phyloP scores from a whole-genome alignment of 2,113 vertebrate species.

The Leptobrachium ailaonicum region DNA sequence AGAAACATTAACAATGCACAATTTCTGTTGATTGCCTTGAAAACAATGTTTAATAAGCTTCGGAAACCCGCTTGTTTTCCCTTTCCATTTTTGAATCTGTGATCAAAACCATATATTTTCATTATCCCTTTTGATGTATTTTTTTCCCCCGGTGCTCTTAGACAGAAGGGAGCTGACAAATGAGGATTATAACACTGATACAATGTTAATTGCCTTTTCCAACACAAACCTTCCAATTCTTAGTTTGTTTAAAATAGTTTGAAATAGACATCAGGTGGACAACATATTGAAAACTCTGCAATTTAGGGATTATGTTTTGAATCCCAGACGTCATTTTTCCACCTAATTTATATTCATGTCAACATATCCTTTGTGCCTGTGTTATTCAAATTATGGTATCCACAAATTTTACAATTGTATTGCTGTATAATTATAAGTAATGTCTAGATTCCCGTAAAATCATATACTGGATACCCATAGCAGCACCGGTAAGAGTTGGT shows the following conservation, averaged over 20 bases:
- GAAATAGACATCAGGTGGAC: not conserved
- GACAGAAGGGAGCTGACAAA: slow-evolving; percentile 9
- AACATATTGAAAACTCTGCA: not conserved
- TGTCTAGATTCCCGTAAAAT: no score
- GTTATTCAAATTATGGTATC: not conserved
- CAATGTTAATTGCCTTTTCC: slow-evolving; percentile 8
- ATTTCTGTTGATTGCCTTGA: slow-evolving; percentile 9
- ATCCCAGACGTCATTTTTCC: not conserved
- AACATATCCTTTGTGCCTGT: not conserved
- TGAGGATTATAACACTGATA: slow-evolving; percentile 3
- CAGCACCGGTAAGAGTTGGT: no score
- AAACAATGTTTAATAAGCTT: slow-evolving; percentile 2
- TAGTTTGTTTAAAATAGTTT: slow-evolving; percentile 2
- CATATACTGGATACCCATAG: no score
- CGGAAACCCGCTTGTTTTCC: not conserved
- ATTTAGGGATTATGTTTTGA: not conserved
- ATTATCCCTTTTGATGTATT: slow-evolving; percentile 13
- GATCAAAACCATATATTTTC: slow-evolving; percentile 25
- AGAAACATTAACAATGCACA: slow-evolving; percentile 54
- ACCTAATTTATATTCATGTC: not conserved
- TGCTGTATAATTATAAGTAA: no score
- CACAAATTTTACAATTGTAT: no score
- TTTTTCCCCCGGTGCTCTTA: not conserved
- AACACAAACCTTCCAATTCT: not conserved
- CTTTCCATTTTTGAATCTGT: slow-evolving; percentile 21